Evolutionary conservation across 1,140 invertebrate species (phyloP).

Genomic region (Drosophila fuyamai): DNA sequence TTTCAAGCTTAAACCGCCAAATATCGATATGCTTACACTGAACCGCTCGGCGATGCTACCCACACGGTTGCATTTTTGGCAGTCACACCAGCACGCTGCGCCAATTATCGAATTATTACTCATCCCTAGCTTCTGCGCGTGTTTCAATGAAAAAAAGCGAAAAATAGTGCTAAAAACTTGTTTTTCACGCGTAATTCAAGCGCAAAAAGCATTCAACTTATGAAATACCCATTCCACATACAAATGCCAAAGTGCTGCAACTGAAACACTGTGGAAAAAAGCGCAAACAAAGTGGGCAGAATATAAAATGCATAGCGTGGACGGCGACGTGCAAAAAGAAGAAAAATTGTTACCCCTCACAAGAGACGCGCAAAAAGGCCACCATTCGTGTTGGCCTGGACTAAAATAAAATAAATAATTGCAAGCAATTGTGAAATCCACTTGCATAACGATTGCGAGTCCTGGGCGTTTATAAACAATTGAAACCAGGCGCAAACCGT

Average conservation of each 20-base stretch:
- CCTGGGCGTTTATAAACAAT: constrained; percentile 27
- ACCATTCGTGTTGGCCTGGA: constrained; percentile 10
- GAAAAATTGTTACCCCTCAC: constrained; percentile 53
- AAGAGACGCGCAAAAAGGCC: constrained; percentile 46
- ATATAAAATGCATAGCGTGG: constrained; percentile 54
- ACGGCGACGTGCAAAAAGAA: constrained; percentile 67
- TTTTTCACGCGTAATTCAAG: constrained; percentile 54
- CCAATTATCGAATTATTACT: constrained; percentile 32
- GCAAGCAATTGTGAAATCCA: constrained; percentile 49
- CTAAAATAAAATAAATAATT: constrained; percentile 22
- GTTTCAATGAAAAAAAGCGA: constrained; percentile 63
- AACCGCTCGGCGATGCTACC: constrained; percentile 7
- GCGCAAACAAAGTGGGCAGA: constrained; percentile 40
- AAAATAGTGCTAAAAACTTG: constrained; percentile 65
- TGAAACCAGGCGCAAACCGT: constrained; percentile 60
- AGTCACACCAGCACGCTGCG: constrained; percentile 58
- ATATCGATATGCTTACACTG: constrained; percentile 37
- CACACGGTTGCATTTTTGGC: constrained; percentile 55
- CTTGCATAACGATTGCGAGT: constrained; percentile 33
- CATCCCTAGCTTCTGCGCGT: constrained; percentile 73
- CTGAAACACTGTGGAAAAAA: constrained; percentile 9
- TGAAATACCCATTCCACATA: constrained; percentile 10
- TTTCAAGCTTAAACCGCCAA: no score
- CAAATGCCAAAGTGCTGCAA: constrained; percentile 23
- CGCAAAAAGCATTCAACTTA: constrained; percentile 14